These are phyloP conservation scores for Poecilia latipinna DNA, from an alignment of 2,113 vertebrate species.

Conservation along the genomic window DNA sequence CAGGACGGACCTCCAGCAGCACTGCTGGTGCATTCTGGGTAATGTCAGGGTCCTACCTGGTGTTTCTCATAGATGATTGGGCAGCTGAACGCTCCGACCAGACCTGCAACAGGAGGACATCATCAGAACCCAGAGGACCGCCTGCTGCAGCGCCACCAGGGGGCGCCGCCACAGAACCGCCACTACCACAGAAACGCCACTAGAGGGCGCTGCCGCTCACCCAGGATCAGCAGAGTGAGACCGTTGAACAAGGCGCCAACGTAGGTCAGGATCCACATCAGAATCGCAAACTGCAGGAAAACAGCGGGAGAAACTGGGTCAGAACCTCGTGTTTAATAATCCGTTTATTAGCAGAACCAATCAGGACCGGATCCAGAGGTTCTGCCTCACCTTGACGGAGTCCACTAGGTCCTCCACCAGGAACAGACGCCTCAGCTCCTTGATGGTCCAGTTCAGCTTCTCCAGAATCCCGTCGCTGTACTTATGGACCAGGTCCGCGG, in stretches of 20 bases:
- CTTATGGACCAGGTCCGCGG: constrained; percentile 89
- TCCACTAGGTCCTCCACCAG: constrained; percentile 97
- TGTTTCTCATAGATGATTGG: constrained; percentile 97
- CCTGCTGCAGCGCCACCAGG: too few relatives aligned
- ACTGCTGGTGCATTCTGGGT: neutral
- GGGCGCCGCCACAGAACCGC: too few relatives aligned
- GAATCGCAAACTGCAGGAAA: constrained; percentile 86
- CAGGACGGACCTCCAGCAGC: too few relatives aligned
- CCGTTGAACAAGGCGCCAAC: constrained; percentile 98
- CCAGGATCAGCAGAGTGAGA: constrained; percentile 93
- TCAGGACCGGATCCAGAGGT: neutral
- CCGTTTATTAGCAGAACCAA: neutral
- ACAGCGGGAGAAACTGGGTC: neutral
- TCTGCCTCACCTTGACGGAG: constrained; percentile 91
- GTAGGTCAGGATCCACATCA: constrained; percentile 98
- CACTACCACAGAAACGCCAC: neutral
- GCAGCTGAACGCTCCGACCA: constrained; percentile 91
- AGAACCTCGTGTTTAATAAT: neutral
- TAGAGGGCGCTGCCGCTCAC: constrained; percentile 77
- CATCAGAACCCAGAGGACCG: neutral
- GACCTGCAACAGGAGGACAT: constrained; percentile 76
- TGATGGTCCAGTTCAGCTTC: constrained; percentile 84
- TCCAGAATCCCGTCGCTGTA: constrained; percentile 89
- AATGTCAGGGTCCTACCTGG: constrained; percentile 82
- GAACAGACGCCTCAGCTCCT: constrained; percentile 91